Conservation (phyloP, 2,113 vertebrate species). For the Ammospiza nelsoni region DNA sequence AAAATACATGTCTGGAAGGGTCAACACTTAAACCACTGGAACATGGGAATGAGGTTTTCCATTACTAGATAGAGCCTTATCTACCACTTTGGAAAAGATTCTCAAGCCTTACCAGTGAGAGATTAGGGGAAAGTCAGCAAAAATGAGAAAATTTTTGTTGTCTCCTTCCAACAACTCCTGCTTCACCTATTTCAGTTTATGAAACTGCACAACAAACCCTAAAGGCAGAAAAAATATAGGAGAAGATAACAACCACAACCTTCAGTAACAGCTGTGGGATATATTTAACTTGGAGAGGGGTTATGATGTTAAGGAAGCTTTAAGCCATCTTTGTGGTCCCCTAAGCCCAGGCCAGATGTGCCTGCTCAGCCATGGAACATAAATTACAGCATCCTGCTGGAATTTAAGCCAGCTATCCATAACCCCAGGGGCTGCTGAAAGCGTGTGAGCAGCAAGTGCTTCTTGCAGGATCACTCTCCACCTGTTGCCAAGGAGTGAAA, state of each 20-base stretch:
- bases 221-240: background rate
- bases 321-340: background rate
- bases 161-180: background rate
- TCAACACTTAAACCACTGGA: constrained; percentile 11
- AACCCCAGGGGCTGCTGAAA: background rate
- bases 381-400: background rate
- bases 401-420: background rate
- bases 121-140: constrained; percentile 5
- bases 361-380: background rate
- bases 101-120: background rate
- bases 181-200: background rate
- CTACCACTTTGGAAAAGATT: constrained; percentile 1
- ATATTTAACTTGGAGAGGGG: background rate
- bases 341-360: background rate
- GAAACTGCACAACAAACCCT: background rate
- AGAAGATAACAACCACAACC: background rate
- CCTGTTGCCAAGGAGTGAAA: background rate
- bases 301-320: accelerated
- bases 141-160: background rate
- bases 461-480: background rate
- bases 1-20: constrained; percentile 7
- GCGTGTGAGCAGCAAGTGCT: background rate
- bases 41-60: background rate
- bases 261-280: background rate
- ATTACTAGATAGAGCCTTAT: background rate